Base-by-base conservation (phyloP, 2,888 invertebrate genomes). In the Harpagoxenus sublaevis region DNA sequence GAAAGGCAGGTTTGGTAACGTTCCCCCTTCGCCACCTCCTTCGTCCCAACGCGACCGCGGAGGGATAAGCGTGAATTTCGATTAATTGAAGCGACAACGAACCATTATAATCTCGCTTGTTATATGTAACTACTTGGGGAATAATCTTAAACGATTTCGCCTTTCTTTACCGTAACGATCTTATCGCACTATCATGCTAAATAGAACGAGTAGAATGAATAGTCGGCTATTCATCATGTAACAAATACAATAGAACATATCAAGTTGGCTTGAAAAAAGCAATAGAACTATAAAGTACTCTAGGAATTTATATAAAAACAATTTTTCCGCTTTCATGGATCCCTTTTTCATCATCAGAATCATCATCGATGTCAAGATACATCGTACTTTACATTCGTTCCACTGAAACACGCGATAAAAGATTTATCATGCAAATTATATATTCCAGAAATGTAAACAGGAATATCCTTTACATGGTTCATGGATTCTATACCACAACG, bases 1-100 rank as follows among this genome's bases (percentile, higher is more conserved):
- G 90, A 89, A 90, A 90, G 90, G 90, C 87, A 86, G 87, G 89
- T 90, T 89, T 83, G 88, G 87, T 74, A 68, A 57, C 35, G 71
- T 78, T 35, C 15, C 75, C 48, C 48, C 48, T 35, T 51, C 45
- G 9, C 28, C 74, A n/a, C 23, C 45, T 39, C 31, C 77, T 42
- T 28, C 63, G 81, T 42, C 28, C 70, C 60, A 15, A 39, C 62
- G 28, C 77, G n/a, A 68, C 70, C 68, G 68, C 86, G 60, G 35
- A 62, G 70, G 90, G 89, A 87, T 90, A 84, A 90, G 85, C 89
- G 81, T 90, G 90, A 89, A 90, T 90, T 90, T 90, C 89, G 86
- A 90, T 89, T 89, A 89, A 89, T 89, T 86, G 83, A 45, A 62
- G 89, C 55, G 73, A 53, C 86, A 75, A 77, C 88, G 79, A 82